Conservation (phyloP, 2,113 vertebrate genomes). For the Octodon degus region DNA sequence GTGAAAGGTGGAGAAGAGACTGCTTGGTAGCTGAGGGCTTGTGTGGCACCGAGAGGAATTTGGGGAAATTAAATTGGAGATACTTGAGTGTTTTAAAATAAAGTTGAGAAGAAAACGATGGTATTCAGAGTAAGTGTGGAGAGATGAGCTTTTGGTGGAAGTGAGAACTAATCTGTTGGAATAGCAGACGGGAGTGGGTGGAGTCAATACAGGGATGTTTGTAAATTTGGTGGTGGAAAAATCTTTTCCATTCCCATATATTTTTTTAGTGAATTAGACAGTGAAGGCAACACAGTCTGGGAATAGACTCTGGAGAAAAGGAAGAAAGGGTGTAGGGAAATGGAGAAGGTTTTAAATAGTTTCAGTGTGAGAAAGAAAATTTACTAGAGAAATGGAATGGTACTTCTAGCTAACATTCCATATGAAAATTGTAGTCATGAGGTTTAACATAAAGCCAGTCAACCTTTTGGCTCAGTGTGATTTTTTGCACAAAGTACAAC, state of each 20-base stretch:
- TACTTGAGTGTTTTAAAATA: neutral
- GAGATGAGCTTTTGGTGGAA: neutral
- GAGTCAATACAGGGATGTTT: neutral
- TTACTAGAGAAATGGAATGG: constrained; percentile 42
- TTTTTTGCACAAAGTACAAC: neutral
- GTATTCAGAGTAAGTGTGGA: neutral
- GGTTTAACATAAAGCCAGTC: constrained; percentile 18
- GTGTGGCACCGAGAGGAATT: neutral
- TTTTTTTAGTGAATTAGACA: constrained; percentile 40
- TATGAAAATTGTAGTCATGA: neutral
- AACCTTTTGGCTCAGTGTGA: neutral
- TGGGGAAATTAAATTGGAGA: neutral
- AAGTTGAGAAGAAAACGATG: neutral
- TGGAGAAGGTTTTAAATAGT: neutral
- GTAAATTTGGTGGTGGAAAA: neutral
- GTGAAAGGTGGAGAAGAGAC: neutral
- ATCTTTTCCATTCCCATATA: neutral
- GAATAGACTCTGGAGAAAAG: neutral
- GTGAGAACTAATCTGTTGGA: neutral
- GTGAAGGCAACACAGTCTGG: neutral
- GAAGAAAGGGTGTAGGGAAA: neutral
- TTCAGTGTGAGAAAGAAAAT: constrained; percentile 16
- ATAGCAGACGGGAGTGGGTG: neutral
- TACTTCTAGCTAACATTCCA: neutral
- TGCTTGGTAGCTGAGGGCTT: neutral